Base-by-base conservation (phyloP, 2,113 vertebrate genomes). In the Engystomops pustulosus region DNA sequence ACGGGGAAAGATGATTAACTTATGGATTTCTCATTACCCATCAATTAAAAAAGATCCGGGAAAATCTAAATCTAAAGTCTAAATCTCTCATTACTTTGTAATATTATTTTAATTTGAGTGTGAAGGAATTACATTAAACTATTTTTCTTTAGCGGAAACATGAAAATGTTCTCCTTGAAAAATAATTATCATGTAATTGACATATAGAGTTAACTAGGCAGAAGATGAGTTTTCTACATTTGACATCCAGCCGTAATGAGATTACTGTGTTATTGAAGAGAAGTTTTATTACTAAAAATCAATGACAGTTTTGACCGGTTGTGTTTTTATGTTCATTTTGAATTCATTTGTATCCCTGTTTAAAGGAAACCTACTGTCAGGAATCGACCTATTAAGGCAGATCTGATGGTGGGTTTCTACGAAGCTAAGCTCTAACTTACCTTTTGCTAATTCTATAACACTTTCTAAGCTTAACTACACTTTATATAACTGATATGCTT, bases 141-240 rank as follows among this genome's bases (percentile, higher is more conserved):
- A n/a, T 36, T 25, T 55, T 34, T 38, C 12, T 71, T 81, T 71
- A 55, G 32, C 14, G 30, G 41, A 45, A 80, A 47, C 49, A 3
- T 11, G 2, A 51, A 70, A 55, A 53, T 47, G 36, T 70, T 81
- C 44, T 71, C 67, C 79, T 80, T 80, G 79, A 68, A 30, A 81
- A 53, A 51, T 68, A 69, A 68, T 79, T 27, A 79, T 51, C 17
- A 36, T 27, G 34, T 51, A 68, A 80, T 69, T 81, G 32, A 81
- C 53, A 71, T 23, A 36, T 18, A 30, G 14, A n/a, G 77, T 60
- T 79, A 79, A 79, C 60, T 47, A 47, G 38, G 77, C 77, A 32
- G 51, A 71, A 38, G 47, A 27, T 20, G 9, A 51, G 47, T 12
- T 55, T 81, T 70, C 10, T 41, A 67, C 74, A 65, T 79, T 86